Evolutionary conservation across 2,797 vertebrate genomes (phyloP).

Genomic region (Tragelaphus oryx): DNA sequence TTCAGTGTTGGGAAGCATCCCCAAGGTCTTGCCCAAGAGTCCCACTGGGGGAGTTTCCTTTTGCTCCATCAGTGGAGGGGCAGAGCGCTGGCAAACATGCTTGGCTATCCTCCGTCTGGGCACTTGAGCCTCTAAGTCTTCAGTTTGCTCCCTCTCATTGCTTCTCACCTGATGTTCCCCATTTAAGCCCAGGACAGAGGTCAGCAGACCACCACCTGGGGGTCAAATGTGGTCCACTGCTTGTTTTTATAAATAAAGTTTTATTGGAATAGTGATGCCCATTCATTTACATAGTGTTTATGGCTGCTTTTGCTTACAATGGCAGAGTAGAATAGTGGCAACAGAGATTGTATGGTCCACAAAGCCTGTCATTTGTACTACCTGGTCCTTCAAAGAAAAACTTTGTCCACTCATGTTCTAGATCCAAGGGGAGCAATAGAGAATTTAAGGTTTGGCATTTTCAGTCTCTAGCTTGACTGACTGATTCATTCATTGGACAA

Average conservation of each 20-base stretch:
- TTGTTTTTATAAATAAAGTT: neutral
- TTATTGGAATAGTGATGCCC: neutral
- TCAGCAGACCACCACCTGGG: neutral
- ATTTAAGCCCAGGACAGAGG: neutral
- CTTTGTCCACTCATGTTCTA: neutral
- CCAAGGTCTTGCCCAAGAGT: neutral
- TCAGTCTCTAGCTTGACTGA: neutral
- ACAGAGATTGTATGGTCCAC: fast-evolving
- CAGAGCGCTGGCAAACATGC: fast-evolving
- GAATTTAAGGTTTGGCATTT: neutral
- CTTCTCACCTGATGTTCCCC: neutral
- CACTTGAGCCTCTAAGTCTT: too few species aligned
- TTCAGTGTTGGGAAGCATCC: neutral
- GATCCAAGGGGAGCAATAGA: neutral
- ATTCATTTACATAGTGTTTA: too few species aligned
- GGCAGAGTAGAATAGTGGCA: neutral
- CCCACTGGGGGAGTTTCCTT: neutral
- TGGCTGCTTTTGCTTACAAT: neutral
- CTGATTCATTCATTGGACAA: neutral
- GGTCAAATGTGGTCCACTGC: neutral
- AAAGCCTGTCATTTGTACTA: neutral
- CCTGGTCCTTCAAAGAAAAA: neutral
- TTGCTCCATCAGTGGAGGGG: neutral
- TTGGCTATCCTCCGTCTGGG: fast-evolving
- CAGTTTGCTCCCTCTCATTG: fast-evolving